Conservation (phyloP, 2,113 vertebrate species). For the Antennarius striatus region DNA sequence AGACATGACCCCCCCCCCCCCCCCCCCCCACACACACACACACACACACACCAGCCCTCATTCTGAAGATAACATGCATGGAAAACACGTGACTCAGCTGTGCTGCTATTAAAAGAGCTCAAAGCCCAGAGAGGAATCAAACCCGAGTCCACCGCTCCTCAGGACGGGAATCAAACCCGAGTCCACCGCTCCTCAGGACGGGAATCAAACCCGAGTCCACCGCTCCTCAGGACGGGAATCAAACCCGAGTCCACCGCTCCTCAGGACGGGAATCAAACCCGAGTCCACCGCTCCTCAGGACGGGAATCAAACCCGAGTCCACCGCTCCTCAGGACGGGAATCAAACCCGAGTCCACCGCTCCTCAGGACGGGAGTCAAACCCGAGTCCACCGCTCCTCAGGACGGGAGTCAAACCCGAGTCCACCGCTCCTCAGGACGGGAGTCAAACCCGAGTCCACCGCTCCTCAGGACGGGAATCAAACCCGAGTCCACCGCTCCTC, state of each 20-base stretch:
- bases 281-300: too few relatives aligned
- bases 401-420: slow-evolving; percentile 15
- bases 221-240: too few relatives aligned
- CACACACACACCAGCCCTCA: neutral
- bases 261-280: too few relatives aligned
- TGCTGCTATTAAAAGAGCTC: slow-evolving; percentile 79
- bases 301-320: too few relatives aligned
- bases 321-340: slow-evolving; percentile 5
- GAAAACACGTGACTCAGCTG: slow-evolving; percentile 76
- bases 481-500: neutral
- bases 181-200: too few relatives aligned
- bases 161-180: too few relatives aligned
- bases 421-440: slow-evolving; percentile 12
- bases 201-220: too few relatives aligned
- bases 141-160: too few relatives aligned
- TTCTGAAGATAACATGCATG: slow-evolving; percentile 47
- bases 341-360: too few relatives aligned
- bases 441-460: slow-evolving; percentile 4
- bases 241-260: too few relatives aligned
- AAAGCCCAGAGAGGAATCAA: slow-evolving; percentile 40
- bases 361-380: slow-evolving; percentile 3
- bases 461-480: slow-evolving; percentile 6
- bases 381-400: neutral
- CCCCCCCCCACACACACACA: too few relatives aligned
- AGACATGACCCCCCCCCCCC: too few relatives aligned